A percentile compares a stretch with the other conserved stretches of the same genome.
These are phyloP conservation scores for Eupithecia subfuscata DNA, from an alignment of 2,888 invertebrate genomes.

Conservation along the genomic window DNA sequence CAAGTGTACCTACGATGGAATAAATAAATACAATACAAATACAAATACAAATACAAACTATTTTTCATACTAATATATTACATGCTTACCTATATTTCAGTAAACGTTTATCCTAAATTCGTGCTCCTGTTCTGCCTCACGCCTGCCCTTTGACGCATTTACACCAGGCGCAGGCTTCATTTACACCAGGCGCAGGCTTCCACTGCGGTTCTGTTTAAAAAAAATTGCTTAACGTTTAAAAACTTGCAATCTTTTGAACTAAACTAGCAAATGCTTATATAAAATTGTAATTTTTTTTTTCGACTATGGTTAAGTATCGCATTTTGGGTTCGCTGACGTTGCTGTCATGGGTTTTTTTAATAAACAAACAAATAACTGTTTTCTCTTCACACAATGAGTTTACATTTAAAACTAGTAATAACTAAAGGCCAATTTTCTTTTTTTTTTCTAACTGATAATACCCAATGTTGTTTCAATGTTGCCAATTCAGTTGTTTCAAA, in stretches of 20 bases:
- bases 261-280: neutral
- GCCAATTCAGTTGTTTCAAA: too few species aligned
- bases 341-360: neutral
- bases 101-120: neutral
- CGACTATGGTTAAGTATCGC: neutral
- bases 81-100: neutral
- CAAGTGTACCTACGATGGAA: too few species aligned
- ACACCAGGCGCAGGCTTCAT: neutral
- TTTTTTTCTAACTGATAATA: too few species aligned
- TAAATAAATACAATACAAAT: too few species aligned
- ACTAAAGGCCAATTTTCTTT: too few species aligned
- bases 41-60: too few species aligned
- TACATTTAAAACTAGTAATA: neutral
- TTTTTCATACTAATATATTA: neutral
- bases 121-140: neutral
- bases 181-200: constrained; percentile 2
- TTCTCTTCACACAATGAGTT: neutral
- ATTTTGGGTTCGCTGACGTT: neutral
- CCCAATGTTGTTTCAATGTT: too few species aligned
- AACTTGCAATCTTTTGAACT: neutral
- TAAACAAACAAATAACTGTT: neutral
- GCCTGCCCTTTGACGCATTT: neutral
- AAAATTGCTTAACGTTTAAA: neutral
- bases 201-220: neutral
- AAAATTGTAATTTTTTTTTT: neutral